phyloP scores from a whole-genome alignment of 2,797 vertebrate species.

The Etheostoma nigrum region DNA sequence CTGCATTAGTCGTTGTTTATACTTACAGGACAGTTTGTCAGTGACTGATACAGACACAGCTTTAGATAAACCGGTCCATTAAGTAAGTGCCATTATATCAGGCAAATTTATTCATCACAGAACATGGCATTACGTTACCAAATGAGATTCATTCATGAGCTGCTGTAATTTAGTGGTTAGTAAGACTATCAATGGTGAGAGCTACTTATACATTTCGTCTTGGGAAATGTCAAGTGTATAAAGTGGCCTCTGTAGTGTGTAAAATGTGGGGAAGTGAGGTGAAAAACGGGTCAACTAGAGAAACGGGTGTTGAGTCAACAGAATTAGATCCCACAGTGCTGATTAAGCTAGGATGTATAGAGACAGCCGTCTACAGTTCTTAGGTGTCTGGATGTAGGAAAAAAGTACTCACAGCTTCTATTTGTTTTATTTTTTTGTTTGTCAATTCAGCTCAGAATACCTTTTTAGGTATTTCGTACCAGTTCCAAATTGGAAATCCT shows the following conservation, averaged over 20 bases:
- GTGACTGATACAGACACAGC: background rate
- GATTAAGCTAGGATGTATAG: slow-evolving; percentile 46
- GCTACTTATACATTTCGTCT: slow-evolving; percentile 12
- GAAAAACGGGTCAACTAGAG: slow-evolving; percentile 57
- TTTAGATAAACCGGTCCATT: background rate
- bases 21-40: background rate
- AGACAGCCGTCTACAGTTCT: slow-evolving; percentile 20
- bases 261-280: slow-evolving; percentile 44
- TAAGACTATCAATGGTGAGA: slow-evolving; percentile 2
- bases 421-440: background rate
- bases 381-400: slow-evolving; percentile 6
- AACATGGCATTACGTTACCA: background rate
- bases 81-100: background rate
- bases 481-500: background rate
- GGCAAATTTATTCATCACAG: slow-evolving; percentile 9
- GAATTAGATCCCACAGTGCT: slow-evolving; percentile 63
- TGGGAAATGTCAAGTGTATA: slow-evolving; percentile 21
- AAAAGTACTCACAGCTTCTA: slow-evolving; percentile 4
- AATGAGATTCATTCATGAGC: background rate
- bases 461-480: background rate
- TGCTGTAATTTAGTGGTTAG: slow-evolving; percentile 3
- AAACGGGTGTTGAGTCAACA: slow-evolving; percentile 67
- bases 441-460: background rate
- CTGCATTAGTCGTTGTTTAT: background rate
- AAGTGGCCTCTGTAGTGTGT: slow-evolving; percentile 27